Conservation (phyloP, 2,797 vertebrate genomes). For the Kryptopterus vitreolus region DNA sequence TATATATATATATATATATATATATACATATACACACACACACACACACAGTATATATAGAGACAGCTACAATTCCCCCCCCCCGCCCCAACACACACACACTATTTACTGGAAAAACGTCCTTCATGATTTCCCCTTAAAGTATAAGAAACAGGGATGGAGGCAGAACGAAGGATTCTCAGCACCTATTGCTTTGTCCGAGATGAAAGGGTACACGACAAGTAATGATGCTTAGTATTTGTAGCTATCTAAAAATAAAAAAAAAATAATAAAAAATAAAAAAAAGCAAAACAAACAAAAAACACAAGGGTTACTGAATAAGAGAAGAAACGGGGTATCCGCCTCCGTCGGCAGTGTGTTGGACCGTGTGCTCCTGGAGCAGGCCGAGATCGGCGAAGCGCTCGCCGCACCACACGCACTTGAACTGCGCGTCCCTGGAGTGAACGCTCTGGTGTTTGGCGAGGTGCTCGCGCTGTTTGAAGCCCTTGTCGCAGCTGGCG, state of each 20-base stretch:
- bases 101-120: background rate
- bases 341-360: slow-evolving; percentile 88
- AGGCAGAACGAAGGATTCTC: slow-evolving; percentile 6
- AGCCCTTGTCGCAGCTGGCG: slow-evolving; percentile 92
- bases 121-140: background rate
- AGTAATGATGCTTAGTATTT: slow-evolving; percentile 8
- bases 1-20: background rate
- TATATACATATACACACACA: too few species aligned
- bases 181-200: slow-evolving; percentile 16
- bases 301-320: slow-evolving; percentile 69
- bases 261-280: background rate
- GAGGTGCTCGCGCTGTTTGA: slow-evolving; percentile 96
- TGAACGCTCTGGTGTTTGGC: slow-evolving; percentile 95
- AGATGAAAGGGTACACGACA: slow-evolving; percentile 3
- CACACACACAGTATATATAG: too few species aligned
- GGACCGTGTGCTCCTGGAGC: slow-evolving; percentile 94
- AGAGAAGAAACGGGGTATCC: slow-evolving; percentile 87
- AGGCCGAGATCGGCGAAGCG: slow-evolving; percentile 91
- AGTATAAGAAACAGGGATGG: background rate
- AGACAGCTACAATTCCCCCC: background rate
- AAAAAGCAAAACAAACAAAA: too few species aligned
- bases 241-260: slow-evolving; percentile 6
- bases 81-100: too few species aligned
- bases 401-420: slow-evolving; percentile 97
- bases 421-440: slow-evolving; percentile 93